Conservation (phyloP, 2,797 vertebrate genomes). For the Pseudotriccus pelzelni region DNA sequence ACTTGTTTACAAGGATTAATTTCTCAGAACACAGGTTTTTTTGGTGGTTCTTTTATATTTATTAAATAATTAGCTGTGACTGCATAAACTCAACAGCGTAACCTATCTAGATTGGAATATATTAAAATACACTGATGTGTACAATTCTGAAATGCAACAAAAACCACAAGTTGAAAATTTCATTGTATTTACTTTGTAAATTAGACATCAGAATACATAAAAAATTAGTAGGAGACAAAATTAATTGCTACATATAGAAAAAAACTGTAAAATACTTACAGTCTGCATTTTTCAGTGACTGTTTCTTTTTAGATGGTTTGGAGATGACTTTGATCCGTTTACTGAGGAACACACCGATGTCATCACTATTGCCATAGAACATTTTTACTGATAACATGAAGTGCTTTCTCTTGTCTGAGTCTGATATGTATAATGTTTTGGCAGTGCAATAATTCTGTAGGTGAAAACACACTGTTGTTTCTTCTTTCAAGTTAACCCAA, state of each 20-base stretch:
- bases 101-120: background rate
- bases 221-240: background rate
- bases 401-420: slow-evolving; percentile 99
- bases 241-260: background rate
- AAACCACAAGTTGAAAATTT: background rate
- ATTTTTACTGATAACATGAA: slow-evolving; percentile 99
- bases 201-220: background rate
- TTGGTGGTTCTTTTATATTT: background rate
- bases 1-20: background rate
- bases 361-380: slow-evolving; percentile 98
- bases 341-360: slow-evolving; percentile 98
- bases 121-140: background rate
- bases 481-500: background rate
- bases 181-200: background rate
- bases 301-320: slow-evolving; percentile 99
- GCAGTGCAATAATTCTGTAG: slow-evolving; percentile 98
- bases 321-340: slow-evolving; percentile 99
- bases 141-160: background rate
- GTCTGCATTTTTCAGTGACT: slow-evolving; percentile 98
- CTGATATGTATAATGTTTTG: slow-evolving; percentile 99
- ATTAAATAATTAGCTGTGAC: background rate
- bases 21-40: background rate
- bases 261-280: slow-evolving; percentile 80
- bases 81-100: background rate
- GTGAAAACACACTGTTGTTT: slow-evolving; percentile 39